Percentiles rank a stretch among this genome's conserved stretches.
Evolutionary conservation across 2,888 invertebrate genomes (phyloP).

Genomic region (Drosophila birchii): DNA sequence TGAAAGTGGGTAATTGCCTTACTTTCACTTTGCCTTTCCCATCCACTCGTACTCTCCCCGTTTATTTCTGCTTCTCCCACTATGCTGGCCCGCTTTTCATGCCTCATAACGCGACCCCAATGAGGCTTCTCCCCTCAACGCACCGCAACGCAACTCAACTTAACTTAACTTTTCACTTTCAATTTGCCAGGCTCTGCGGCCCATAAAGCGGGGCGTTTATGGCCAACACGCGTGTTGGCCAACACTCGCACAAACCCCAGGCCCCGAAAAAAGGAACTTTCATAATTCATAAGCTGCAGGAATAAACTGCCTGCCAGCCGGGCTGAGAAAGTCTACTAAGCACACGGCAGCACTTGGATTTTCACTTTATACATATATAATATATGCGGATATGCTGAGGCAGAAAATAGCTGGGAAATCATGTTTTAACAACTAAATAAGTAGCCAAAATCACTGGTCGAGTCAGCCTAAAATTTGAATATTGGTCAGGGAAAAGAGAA

Average conservation of each 20-base stretch:
- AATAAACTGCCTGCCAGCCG: constrained; percentile 33
- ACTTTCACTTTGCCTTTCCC: constrained; percentile 27
- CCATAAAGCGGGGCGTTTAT: constrained; percentile 70
- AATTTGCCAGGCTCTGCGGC: constrained; percentile 67
- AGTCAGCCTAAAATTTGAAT: constrained; percentile 60
- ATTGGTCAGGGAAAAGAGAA: constrained; percentile 41
- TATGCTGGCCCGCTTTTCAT: constrained; percentile 34
- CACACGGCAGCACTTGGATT: constrained; percentile 60
- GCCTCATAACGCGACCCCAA: constrained; percentile 58
- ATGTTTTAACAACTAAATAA: constrained; percentile 74
- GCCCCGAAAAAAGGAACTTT: constrained; percentile 54
- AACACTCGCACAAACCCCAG: constrained; percentile 31
- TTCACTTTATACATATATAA: constrained; percentile 31
- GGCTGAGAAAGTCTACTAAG: constrained; percentile 34
- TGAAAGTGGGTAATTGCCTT: constrained; percentile 37
- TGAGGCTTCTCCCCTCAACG: constrained; percentile 38
- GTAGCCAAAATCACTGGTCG: constrained; percentile 39
- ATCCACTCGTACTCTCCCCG: background rate
- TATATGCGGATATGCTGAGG: background rate
- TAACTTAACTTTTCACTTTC: constrained; percentile 72
- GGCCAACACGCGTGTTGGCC: constrained; percentile 69
- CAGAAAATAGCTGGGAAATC: constrained; percentile 27
- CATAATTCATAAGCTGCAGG: constrained; percentile 70
- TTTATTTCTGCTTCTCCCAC: background rate
- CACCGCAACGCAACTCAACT: constrained; percentile 16